Conservation (phyloP, 30 jellyfish, hydroid and myxozoan genomes). For the Turritopsis rubra region DNA sequence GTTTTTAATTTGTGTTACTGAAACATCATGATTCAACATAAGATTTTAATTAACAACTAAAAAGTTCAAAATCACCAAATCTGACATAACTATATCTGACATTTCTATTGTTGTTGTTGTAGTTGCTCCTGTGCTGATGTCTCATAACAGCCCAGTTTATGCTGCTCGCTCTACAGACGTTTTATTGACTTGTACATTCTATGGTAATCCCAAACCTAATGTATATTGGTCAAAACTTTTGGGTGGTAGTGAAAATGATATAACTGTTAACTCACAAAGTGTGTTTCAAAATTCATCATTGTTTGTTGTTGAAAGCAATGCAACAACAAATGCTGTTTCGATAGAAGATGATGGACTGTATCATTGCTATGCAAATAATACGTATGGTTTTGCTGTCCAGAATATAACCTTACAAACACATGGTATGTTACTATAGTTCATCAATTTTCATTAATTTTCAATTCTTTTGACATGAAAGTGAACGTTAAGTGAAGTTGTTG, state of each 20-base stretch:
- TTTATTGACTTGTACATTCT: not conserved
- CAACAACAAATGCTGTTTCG: not conserved
- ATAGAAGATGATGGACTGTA: conserved; percentile 9
- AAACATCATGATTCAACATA: not conserved
- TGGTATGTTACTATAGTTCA: not conserved
- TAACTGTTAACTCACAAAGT: not conserved
- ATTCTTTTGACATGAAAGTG: too few relatives aligned
- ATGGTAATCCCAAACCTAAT: conserved; percentile 14
- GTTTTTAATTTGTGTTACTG: not conserved
- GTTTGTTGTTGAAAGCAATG: not conserved
- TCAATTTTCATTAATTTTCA: too few relatives aligned
- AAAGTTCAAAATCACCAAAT: not conserved
- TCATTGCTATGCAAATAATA: conserved; percentile 11
- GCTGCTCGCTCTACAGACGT: not conserved
- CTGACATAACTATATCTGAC: too few relatives aligned
- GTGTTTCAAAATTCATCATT: not conserved
- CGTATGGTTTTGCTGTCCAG: not conserved
- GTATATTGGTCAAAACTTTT: conserved; percentile 10
- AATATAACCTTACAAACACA: not conserved
- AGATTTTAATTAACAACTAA: not conserved
- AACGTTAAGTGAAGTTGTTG: too few relatives aligned
- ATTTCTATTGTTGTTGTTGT: not conserved
- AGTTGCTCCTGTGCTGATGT: conserved; percentile 8
- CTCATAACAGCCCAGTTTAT: conserved; percentile 1
- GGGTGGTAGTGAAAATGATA: conserved; percentile 15